These are phyloP conservation scores for Pseudopodoces humilis DNA, from an alignment of 2,113 vertebrate genomes.

Conservation along the genomic window DNA sequence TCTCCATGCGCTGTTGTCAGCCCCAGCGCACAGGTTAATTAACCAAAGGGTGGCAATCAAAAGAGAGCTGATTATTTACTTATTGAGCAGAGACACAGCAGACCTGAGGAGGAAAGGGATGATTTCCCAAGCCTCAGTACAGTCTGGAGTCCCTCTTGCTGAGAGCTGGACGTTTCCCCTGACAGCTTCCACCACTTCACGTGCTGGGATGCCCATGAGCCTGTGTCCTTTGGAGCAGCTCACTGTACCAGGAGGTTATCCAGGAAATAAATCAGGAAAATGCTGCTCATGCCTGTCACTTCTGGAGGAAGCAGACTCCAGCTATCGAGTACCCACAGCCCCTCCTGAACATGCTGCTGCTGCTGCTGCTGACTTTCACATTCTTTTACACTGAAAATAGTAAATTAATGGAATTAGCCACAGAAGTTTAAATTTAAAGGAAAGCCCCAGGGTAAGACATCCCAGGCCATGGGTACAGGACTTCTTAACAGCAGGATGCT, in stretches of 20 bases:
- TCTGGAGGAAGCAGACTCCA: neutral
- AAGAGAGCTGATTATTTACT: neutral
- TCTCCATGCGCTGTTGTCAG: neutral
- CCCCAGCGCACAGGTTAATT: neutral
- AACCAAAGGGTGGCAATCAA: neutral
- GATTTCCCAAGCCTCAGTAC: neutral
- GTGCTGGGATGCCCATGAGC: neutral
- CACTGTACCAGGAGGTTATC: neutral
- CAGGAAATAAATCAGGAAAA: neutral
- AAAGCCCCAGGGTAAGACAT: neutral
- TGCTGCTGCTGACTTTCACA: neutral
- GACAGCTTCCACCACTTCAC: neutral
- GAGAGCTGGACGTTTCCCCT: neutral
- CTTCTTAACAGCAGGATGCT: neutral
- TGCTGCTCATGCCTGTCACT: neutral
- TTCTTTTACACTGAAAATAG: neutral
- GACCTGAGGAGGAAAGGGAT: neutral
- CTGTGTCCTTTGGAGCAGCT: accelerated
- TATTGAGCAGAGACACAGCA: neutral
- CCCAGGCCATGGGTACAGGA: accelerated
- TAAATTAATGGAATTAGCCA: neutral
- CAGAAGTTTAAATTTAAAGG: neutral
- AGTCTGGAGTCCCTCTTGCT: neutral
- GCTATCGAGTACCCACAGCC: neutral
- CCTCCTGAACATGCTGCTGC: neutral